phyloP scores from a whole-genome alignment of 2,797 vertebrate genomes.

The Malurus splendens region DNA sequence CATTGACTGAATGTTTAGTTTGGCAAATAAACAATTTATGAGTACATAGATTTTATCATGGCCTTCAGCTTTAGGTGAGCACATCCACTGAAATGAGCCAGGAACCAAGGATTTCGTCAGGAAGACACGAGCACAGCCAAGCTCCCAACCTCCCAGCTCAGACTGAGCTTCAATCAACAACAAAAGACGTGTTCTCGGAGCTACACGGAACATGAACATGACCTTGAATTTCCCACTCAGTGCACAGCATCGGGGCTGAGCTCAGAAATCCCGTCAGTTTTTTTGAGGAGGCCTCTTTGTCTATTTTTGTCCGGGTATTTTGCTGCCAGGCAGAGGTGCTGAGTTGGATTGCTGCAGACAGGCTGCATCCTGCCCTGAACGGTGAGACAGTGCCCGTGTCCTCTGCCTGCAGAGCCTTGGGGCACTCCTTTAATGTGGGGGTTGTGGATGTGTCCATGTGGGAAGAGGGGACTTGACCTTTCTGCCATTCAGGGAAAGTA shows the following conservation, averaged over 20 bases:
- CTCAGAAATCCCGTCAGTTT: not conserved
- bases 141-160: not conserved
- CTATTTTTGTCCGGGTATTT: not conserved
- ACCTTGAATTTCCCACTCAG: not conserved
- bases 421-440: not conserved
- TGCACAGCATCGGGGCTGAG: not conserved
- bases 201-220: not conserved
- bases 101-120: not conserved
- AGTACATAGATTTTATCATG: not conserved
- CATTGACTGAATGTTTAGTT: not conserved
- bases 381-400: not conserved
- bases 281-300: not conserved
- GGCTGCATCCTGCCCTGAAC: not conserved
- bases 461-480: not conserved
- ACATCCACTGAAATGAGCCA: not conserved
- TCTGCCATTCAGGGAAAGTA: not conserved
- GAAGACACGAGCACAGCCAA: not conserved
- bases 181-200: not conserved
- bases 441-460: fast-evolving
- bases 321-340: not conserved
- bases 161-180: not conserved
- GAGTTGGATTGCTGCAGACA: not conserved
- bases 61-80: not conserved
- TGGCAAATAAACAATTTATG: not conserved
- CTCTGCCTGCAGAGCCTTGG: not conserved